Evolutionary conservation across 2,888 invertebrate species (phyloP), one percentile per base, ranked within the genome.

Genomic region (Mythimna impura): DNA sequence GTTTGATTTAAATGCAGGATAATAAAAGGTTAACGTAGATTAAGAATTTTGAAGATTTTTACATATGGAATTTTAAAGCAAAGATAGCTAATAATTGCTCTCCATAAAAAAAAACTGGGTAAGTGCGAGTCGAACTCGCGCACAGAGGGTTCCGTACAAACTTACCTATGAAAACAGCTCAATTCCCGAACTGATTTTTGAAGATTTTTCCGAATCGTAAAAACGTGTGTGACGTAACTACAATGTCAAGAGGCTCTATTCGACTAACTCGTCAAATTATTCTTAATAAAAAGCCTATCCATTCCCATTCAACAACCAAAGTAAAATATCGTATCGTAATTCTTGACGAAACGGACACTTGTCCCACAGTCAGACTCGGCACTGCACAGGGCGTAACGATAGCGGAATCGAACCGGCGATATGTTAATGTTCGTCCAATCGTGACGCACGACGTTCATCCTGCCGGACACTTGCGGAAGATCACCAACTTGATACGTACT

Each of bases 371-470:
- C 72, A 73, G 57, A 73, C 65, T 66, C 61, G 73, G 78, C 80
- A 83, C 84, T 83, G 81, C 76, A 79, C 81, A 82, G 76, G 80
- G 83, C 88, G 88, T 88, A 89, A 88, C 87, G 92, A 92, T 93
- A 93, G 91, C 89, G 90, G 92, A 94, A 94, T 94, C 94, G 92
- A 93, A 93, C 88, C 91, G 88, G 92, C 92, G 95, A 95, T 95
- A 95, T 96, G 95, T 93, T 92, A 96, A 96, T 95, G 92, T 91
- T 89, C 92, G 92, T 93, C 94, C 92, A 94, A 95, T 95, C 95
- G 95, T 96, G 95, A 95, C 93, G 93, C 95, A 95, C 95, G 95
- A 95, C 94, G 94, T 89, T 91, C 93, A 91, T 90, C 91, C 91
- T 83, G 86, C 86, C 78, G 89, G 93, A 93, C 94, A 94, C 91